Evolutionary conservation across 2,797 vertebrate species (phyloP).

Genomic region (Dermochelys coriacea): DNA sequence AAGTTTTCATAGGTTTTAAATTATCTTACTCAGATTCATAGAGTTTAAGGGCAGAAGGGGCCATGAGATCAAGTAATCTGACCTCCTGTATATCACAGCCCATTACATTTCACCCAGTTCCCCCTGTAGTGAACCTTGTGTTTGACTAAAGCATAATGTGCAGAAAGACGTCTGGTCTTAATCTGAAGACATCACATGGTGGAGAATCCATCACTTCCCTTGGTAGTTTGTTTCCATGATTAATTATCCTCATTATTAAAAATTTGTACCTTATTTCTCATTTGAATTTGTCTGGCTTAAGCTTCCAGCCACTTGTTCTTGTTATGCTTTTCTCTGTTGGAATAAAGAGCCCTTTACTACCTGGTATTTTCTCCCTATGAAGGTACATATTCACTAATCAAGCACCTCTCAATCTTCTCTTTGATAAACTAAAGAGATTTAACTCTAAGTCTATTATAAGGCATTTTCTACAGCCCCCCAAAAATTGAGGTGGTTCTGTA

Average conservation of each 20-base stretch:
- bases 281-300: not conserved
- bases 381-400: not conserved
- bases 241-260: not conserved
- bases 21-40: not conserved
- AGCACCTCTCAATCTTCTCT: not conserved
- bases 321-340: not conserved
- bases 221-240: not conserved
- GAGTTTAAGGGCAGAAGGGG: not conserved
- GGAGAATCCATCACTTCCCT: not conserved
- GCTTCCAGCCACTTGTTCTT: not conserved
- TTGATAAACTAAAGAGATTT: not conserved
- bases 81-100: not conserved
- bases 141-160: not conserved
- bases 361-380: not conserved
- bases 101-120: not conserved
- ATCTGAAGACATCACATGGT: not conserved
- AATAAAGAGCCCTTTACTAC: not conserved
- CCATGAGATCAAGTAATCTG: not conserved
- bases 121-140: not conserved
- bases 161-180: not conserved
- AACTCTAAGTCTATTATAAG: not conserved
- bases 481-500: not conserved
- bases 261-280: not conserved
- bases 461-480: not conserved
- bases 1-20: not conserved